These are phyloP conservation scores for Scomber japonicus DNA, from an alignment of 2,113 vertebrate species.

Conservation along the genomic window DNA sequence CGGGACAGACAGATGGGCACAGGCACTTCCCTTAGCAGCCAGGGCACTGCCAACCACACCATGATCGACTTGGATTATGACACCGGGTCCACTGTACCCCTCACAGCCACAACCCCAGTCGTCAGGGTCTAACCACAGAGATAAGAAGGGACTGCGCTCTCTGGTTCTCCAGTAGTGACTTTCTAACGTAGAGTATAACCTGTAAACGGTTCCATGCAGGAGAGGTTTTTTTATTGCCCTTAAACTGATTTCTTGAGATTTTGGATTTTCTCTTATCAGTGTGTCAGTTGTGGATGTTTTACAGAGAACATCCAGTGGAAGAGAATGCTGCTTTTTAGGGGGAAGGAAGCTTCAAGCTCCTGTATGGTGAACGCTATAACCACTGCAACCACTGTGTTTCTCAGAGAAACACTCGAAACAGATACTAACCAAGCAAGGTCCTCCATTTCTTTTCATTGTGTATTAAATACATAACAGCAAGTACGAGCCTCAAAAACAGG, in stretches of 20 bases:
- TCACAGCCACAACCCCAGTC: conserved; percentile 83
- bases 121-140: conserved; percentile 78
- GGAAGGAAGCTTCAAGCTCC: conserved; percentile 10
- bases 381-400: conserved; percentile 59
- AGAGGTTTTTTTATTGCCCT: background rate
- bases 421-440: conserved; percentile 52
- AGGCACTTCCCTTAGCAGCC: conserved; percentile 86
- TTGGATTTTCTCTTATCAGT: conserved; percentile 7
- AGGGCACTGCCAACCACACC: conserved; percentile 82
- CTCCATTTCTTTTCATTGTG: conserved; percentile 47
- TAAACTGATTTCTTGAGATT: conserved; percentile 1
- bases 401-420: conserved; percentile 45
- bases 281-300: conserved; percentile 14
- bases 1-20: conserved; percentile 88
- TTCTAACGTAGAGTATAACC: conserved; percentile 41
- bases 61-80: conserved; percentile 89
- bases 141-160: conserved; percentile 36
- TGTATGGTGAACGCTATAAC: conserved; percentile 54
- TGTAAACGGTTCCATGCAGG: conserved; percentile 9
- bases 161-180: conserved; percentile 38
- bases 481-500: conserved; percentile 55
- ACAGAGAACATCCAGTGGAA: background rate
- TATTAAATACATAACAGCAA: conserved; percentile 58
- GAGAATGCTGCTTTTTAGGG: conserved; percentile 33
- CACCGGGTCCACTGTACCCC: conserved; percentile 87